Evolutionary conservation across 2,888 invertebrate species (phyloP), one percentile per base, ranked within the genome.

Genomic region (Thymelicus lineola): DNA sequence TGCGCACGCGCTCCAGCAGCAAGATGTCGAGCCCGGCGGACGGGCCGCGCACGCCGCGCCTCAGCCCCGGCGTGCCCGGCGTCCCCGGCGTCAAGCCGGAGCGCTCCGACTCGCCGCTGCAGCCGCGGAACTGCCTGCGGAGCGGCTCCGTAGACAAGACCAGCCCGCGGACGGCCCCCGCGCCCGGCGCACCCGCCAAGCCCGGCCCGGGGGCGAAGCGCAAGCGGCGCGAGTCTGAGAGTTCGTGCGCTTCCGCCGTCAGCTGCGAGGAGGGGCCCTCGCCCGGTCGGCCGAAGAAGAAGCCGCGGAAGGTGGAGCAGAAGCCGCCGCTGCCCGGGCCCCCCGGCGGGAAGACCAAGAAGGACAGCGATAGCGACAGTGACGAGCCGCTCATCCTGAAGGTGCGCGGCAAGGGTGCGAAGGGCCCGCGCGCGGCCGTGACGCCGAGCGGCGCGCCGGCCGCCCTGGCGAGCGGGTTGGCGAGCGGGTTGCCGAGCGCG

Each of bases 341-440:
- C 83, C 79, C 79, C 12, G 82, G 85, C 79, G 90, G 83, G 82
- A 93, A 93, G 88, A 82, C 90, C 79, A 91, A 94, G 78, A 95
- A 95, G 82, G 97, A 97, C 78, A 95, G 96, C 53, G 95, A 95
- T 80, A 97, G 97, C 64, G 97, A 97, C 82, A 96, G 96, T 75
- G 97, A 97, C 85, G 97, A 97, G 88, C 97, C 97, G 69, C 91
- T 97, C 71, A 96, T 96, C 75, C 95, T 96, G 77, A 95, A 97
- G 90, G 95, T 96, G 87, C 92, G 96, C 65, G 92, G 90, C 69
- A 92, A 89, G 76, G 80, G 79, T 64, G 82, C 81, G 42, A 86
- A 84, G 72, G 80, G 75, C 7, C 77, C 77, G 38, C 77, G 79
- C 64, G 75, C 80, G 80, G 4, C 12, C 17, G 38, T 3, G 6